Conservation (phyloP, 2,888 invertebrate species). For the Pristionchus arcanus region DNA sequence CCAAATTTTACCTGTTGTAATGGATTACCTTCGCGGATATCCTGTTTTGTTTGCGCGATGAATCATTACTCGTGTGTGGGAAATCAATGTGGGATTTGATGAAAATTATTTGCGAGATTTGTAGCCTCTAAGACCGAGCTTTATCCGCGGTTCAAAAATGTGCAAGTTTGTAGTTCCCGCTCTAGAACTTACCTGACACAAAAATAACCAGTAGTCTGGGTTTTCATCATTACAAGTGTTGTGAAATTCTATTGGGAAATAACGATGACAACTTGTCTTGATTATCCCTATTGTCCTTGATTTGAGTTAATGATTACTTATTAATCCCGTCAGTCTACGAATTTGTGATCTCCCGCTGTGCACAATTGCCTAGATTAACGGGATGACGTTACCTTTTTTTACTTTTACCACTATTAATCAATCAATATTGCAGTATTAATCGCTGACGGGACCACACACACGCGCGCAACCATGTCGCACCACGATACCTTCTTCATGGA, state of each 20-base stretch:
- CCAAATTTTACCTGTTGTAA: too few species aligned
- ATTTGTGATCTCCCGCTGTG: too few species aligned
- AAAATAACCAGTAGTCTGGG: neutral
- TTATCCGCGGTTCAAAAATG: neutral
- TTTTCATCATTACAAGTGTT: slow-evolving; percentile 6
- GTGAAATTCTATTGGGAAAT: neutral
- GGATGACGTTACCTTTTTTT: too few species aligned
- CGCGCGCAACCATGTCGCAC: slow-evolving; percentile 25
- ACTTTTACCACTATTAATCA: too few species aligned
- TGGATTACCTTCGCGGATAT: too few species aligned
- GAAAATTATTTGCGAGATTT: neutral
- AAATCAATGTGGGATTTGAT: too few species aligned
- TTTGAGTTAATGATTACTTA: neutral
- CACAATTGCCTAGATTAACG: too few species aligned
- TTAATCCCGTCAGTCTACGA: neutral
- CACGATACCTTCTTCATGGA: slow-evolving; percentile 54
- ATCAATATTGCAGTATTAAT: slow-evolving; percentile 18
- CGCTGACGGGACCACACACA: neutral
- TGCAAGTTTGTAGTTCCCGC: neutral
- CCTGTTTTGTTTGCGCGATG: too few species aligned
- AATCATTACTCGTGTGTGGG: too few species aligned
- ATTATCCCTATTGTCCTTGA: neutral
- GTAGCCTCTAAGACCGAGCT: neutral
- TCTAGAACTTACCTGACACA: neutral
- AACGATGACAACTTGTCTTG: neutral